Percentiles rank a stretch among this genome's conserved stretches.
Evolutionary conservation across 30 jellyfish, hydroid and myxozoan species (phyloP).

Genomic region (Sanderia malayensis): DNA sequence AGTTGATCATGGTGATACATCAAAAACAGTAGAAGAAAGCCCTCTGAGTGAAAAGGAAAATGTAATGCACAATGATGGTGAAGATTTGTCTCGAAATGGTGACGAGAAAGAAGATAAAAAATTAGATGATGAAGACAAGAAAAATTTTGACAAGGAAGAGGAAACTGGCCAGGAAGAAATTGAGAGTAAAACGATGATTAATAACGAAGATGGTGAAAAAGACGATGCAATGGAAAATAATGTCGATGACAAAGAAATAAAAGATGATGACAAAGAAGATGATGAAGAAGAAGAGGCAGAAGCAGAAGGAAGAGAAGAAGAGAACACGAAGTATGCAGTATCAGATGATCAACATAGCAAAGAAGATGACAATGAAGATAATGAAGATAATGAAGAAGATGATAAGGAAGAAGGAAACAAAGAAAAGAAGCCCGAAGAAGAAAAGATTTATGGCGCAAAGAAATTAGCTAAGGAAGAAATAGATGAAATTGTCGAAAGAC

Average conservation of each 20-base stretch:
- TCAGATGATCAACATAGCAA: not conserved
- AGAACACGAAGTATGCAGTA: not conserved
- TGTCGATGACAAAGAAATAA: conserved; percentile 2
- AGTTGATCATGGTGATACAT: not conserved
- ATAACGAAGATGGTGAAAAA: not conserved
- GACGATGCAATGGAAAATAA: conserved; percentile 1
- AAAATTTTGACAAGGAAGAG: not conserved
- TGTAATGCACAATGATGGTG: conserved; percentile 3
- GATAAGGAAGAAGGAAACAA: conserved; percentile 5
- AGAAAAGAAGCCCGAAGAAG: conserved; percentile 9
- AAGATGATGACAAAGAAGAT: conserved; percentile 13
- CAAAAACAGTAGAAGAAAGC: not conserved
- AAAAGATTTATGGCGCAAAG: conserved; percentile 33
- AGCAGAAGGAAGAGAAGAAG: not conserved
- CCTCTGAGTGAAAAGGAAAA: not conserved
- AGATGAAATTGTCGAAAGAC: conserved; percentile 32
- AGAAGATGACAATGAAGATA: not conserved
- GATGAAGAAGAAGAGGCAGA: not conserved
- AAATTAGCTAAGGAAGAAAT: conserved; percentile 25
- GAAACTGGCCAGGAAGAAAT: not conserved
- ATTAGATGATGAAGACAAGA: not conserved
- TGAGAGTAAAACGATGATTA: not conserved
- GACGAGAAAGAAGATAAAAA: conserved; percentile 3
- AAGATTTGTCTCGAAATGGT: too few relatives aligned
- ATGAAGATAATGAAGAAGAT: not conserved